Conservation (phyloP, 2,888 invertebrate species). For the Tetrapedia diversipes region DNA sequence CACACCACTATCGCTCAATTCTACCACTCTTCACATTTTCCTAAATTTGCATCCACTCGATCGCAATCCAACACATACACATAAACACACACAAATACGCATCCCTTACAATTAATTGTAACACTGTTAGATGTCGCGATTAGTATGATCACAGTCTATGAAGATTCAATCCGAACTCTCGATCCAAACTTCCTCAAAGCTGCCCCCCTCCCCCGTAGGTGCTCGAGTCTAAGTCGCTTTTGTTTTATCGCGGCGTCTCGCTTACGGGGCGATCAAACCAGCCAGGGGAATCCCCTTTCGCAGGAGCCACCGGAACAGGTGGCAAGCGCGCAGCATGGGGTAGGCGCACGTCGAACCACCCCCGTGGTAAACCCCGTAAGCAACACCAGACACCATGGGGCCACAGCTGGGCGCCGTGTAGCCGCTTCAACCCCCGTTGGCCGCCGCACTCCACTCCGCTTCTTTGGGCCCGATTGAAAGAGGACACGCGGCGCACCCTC, state of each 20-base stretch:
- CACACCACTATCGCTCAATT: too few species aligned
- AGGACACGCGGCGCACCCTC: constrained; percentile 65
- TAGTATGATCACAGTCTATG: too few species aligned
- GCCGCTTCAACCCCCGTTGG: constrained; percentile 56
- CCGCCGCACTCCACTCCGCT: constrained; percentile 37
- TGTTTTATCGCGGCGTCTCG: constrained; percentile 63
- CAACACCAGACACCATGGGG: constrained; percentile 66
- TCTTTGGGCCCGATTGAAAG: constrained; percentile 64
- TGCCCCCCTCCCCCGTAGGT: not conserved
- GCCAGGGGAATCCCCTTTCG: constrained; percentile 57
- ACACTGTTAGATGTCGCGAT: too few species aligned
- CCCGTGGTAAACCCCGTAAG: constrained; percentile 71
- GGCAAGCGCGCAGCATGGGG: constrained; percentile 78
- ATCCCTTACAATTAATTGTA: too few species aligned
- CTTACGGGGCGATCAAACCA: constrained; percentile 70
- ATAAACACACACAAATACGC: too few species aligned
- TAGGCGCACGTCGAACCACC: constrained; percentile 78
- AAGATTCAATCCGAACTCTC: too few species aligned
- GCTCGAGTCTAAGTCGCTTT: constrained; percentile 51
- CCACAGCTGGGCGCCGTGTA: constrained; percentile 80
- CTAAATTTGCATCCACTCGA: too few species aligned
- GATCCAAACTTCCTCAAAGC: not conserved
- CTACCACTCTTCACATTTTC: too few species aligned
- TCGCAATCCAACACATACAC: too few species aligned
- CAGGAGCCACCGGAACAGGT: constrained; percentile 75